Base-by-base conservation (phyloP, 2,113 vertebrate genomes). In the Delphinapterus leucas region DNA sequence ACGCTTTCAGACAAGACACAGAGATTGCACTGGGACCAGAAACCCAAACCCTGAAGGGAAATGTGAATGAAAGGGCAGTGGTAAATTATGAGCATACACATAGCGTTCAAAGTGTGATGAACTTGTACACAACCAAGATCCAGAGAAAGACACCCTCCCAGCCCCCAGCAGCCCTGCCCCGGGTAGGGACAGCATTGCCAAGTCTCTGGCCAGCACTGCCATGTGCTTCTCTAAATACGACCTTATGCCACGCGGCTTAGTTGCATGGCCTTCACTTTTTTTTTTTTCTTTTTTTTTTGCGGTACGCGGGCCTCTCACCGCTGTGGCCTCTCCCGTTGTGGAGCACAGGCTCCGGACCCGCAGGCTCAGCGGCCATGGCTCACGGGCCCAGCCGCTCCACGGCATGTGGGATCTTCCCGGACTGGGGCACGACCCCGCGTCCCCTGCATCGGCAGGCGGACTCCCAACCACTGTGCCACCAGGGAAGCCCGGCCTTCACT, bases 181-280 rank as follows among this genome's bases (percentile, higher is more conserved):
- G 7, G 5, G 20, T 17, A 38, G 9, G 2, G 15, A 1, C 5
- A 0, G 2, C 4, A 31, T 28, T 4, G n/a, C 7, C 0, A 0
- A 0, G 5, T 4, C 20, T 8, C 31, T 17, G 79, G 8, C 3
- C 2, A 12, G 21, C 5, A 0, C 3, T 0, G 11, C 18, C 70
- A 20, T 1, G 11, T 41, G 58, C 2, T 10, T 33, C 73, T 65
- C 25, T 28, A 18, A 1, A 8, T 2, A 0, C 9, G 14, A 14
- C 55, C 77, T 15, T 2, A 1, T 1, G 1, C 14, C 17, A 2
- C 0, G 17, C n/a, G 20, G 71, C n/a, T 1, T 5, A 3, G 21
- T n/a, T 9, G 18, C 8, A 14, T 0, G 25, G 31, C 9, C 33
- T 67, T 11, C 8, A 9, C 20, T 71, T 38, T n/a, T 15, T 44